These are phyloP conservation scores for Aphaenogaster ashmeadi DNA, from an alignment of 1,140 invertebrate species.

Conservation along the genomic window DNA sequence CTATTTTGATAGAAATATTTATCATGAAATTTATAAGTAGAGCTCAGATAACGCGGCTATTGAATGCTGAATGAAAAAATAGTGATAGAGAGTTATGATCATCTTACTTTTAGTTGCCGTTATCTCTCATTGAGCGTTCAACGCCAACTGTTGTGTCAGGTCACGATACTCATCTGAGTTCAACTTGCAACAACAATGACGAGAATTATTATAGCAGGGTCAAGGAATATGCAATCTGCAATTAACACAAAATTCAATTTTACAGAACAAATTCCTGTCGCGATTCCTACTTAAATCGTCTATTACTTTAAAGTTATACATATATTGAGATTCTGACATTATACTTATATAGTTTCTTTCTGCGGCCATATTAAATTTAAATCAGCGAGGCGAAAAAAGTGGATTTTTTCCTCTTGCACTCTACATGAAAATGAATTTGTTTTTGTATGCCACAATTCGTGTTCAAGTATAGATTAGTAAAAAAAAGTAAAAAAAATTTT, in stretches of 20 bases:
- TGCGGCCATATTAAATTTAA: neutral
- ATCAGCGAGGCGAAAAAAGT: neutral
- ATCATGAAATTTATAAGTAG: neutral
- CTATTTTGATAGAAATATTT: conserved; percentile 4
- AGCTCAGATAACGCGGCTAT: neutral
- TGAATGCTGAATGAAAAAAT: conserved; percentile 11
- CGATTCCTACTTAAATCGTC: neutral
- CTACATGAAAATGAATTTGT: neutral
- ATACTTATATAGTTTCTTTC: neutral
- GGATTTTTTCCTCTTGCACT: neutral
- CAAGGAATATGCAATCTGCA: neutral
- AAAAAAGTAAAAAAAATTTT: neutral
- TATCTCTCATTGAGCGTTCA: neutral
- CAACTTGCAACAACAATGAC: neutral
- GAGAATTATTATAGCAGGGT: neutral
- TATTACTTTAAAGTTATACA: conserved; percentile 3
- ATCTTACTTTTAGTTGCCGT: neutral
- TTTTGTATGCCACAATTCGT: neutral
- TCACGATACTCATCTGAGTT: neutral
- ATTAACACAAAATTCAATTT: neutral
- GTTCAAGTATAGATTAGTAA: neutral
- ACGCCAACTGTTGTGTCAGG: neutral
- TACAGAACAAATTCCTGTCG: neutral
- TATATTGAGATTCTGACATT: conserved; percentile 30
- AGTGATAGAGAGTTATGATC: neutral